Evolutionary conservation across 1,140 invertebrate genomes (phyloP), one percentile per base, ranked within the genome.

Genomic region (Drosophila pectinifera): DNA sequence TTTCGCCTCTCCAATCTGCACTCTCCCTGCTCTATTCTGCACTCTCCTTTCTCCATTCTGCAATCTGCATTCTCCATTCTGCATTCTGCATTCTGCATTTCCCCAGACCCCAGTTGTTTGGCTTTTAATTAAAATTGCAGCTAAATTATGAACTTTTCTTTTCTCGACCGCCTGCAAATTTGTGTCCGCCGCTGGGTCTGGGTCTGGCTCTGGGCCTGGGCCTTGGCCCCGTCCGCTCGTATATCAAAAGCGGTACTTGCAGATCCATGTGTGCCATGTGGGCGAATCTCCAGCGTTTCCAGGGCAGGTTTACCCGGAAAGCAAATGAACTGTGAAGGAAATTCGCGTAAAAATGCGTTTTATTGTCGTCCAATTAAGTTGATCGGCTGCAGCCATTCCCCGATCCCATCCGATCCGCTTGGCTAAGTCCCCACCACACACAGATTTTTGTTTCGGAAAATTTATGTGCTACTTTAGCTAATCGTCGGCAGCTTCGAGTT

Each of bases 91-190:
- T 56, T 77, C 41, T 38, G 49, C 56, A 69, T 74, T 56, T 31
- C 42, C 28, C 13, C 54, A 49, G 43, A 58, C n/a, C n/a, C n/a
- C n/a, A n/a, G 53, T 22, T 26, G 41, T 62, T 75, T 88, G 74
- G 62, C 79, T 82, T 86, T 86, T 86, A 86, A 86, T 86, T 86
- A 86, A 86, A 86, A 83, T 79, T 62, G 74, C 83, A 56, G 70
- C 75, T 79, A 86, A 88, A 86, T 86, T 86, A 86, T 86, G 82
- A 86, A 88, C 78, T 86, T 86, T 86, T 86, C 82, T 82, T 86
- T 70, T 88, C 83, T 88, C 78, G 74, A 64, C 74, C 83, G 83
- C 51, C 65, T 86, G 82, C 55, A 79, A 86, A 86, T 88, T 88
- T 85, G 54, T 65, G 88, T 68, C 4, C 3, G 57, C 65, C 72